Conservation (phyloP, 2,888 invertebrate species). For the Aphidius colemani region DNA sequence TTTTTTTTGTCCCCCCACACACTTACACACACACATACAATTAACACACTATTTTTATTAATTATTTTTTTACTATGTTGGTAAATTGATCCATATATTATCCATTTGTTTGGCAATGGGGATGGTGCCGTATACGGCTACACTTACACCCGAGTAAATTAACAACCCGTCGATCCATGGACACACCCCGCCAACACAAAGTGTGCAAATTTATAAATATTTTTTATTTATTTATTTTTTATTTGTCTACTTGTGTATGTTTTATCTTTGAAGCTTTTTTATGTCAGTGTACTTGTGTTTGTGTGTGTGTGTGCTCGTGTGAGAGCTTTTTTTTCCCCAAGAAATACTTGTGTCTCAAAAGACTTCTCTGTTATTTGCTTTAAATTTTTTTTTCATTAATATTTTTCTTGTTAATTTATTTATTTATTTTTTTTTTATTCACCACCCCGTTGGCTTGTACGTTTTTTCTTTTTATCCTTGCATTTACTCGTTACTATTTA, state of each 20-base stretch:
- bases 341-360: no score
- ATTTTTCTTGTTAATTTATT: no score
- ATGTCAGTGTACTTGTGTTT: no score
- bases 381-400: no score
- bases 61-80: neutral
- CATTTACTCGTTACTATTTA: conserved; percentile 12
- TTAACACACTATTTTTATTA: neutral
- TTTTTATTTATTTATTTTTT: no score
- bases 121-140: conserved; percentile 9
- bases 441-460: neutral
- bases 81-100: neutral
- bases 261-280: no score
- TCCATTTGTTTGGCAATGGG: neutral
- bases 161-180: conserved; percentile 32
- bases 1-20: neutral
- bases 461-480: conserved; percentile 12
- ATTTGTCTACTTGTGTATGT: no score
- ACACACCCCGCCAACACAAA: conserved; percentile 27
- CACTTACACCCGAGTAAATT: conserved; percentile 26
- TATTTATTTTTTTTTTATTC: no score
- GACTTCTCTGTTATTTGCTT: no score
- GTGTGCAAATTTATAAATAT: neutral
- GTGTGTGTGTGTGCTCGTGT: conserved; percentile 2
- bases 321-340: neutral
- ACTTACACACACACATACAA: neutral